Conservation (phyloP, 2,113 vertebrate species). For the Nerophis ophidion region DNA sequence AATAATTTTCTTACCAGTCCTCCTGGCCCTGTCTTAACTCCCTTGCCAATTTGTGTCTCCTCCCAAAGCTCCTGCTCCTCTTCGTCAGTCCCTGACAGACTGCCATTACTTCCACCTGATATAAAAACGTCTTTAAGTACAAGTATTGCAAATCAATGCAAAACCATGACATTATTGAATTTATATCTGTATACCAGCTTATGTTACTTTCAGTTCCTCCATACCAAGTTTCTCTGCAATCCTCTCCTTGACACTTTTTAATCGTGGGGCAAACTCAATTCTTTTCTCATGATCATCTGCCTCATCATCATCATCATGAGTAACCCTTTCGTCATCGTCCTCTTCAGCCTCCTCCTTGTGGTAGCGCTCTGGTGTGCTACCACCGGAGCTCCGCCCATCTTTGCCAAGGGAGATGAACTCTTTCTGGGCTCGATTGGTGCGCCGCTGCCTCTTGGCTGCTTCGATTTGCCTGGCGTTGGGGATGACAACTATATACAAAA, state of each 20-base stretch:
- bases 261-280: slow-evolving; percentile 77
- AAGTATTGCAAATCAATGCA: not conserved
- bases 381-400: slow-evolving; percentile 31
- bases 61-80: slow-evolving; percentile 84
- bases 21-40: slow-evolving; percentile 77
- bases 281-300: slow-evolving; percentile 74
- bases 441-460: slow-evolving; percentile 73
- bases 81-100: slow-evolving; percentile 65
- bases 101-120: slow-evolving; percentile 64
- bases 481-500: slow-evolving; percentile 64
- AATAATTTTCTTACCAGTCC: slow-evolving; percentile 36
- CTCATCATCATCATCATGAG: slow-evolving; percentile 69
- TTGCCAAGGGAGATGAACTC: slow-evolving; percentile 78
- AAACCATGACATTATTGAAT: not conserved
- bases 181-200: not conserved
- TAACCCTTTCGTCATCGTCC: slow-evolving; percentile 40
- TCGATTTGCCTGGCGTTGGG: slow-evolving; percentile 66
- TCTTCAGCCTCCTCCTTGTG: slow-evolving; percentile 31
- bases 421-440: slow-evolving; percentile 59
- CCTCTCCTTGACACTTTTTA: slow-evolving; percentile 76
- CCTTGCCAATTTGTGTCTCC: slow-evolving; percentile 87
- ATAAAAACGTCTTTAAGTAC: slow-evolving; percentile 5
- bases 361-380: slow-evolving; percentile 44
- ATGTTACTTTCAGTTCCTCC: slow-evolving; percentile 5
- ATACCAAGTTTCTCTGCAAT: slow-evolving; percentile 82